phyloP scores from a whole-genome alignment of 2,797 vertebrate genomes.

The Sebastiscus tertius region DNA sequence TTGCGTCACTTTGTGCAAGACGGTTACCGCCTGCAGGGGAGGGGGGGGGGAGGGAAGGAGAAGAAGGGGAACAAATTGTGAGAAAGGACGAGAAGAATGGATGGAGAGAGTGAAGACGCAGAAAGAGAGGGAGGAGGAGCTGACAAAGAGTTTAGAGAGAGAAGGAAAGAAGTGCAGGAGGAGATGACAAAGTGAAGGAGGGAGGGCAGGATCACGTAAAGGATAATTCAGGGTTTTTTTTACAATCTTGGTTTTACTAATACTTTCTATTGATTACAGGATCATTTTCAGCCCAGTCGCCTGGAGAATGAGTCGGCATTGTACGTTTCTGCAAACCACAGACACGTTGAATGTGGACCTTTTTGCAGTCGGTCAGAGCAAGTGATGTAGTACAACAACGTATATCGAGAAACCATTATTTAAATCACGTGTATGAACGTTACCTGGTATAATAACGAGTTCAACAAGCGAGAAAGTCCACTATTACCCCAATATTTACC shows the following conservation, averaged over 20 bases:
- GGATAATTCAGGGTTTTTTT: background rate
- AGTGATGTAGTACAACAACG: too few species aligned
- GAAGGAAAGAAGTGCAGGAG: background rate
- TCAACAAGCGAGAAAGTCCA: too few species aligned
- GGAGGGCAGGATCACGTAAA: background rate
- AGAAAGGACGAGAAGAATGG: background rate
- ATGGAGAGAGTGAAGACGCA: background rate
- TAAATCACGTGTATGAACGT: accelerated
- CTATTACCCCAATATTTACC: too few species aligned
- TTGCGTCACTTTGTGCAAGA: too few species aligned
- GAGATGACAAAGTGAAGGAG: background rate
- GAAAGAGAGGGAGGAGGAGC: background rate
- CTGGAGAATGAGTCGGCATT: too few species aligned
- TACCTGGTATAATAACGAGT: too few species aligned
- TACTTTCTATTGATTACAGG: background rate
- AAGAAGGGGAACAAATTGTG: background rate
- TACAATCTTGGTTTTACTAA: background rate
- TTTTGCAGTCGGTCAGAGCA: too few species aligned
- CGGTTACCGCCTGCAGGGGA: constrained; percentile 53
- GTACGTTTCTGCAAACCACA: too few species aligned
- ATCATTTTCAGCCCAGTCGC: background rate
- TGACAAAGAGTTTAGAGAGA: constrained; percentile 13
- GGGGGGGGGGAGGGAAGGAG: constrained; percentile 10
- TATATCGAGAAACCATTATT: too few species aligned
- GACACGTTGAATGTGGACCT: too few species aligned